Evolutionary conservation across 2,113 vertebrate genomes (phyloP), one percentile per base, ranked within the genome.

Genomic region (Halcyon senegalensis): DNA sequence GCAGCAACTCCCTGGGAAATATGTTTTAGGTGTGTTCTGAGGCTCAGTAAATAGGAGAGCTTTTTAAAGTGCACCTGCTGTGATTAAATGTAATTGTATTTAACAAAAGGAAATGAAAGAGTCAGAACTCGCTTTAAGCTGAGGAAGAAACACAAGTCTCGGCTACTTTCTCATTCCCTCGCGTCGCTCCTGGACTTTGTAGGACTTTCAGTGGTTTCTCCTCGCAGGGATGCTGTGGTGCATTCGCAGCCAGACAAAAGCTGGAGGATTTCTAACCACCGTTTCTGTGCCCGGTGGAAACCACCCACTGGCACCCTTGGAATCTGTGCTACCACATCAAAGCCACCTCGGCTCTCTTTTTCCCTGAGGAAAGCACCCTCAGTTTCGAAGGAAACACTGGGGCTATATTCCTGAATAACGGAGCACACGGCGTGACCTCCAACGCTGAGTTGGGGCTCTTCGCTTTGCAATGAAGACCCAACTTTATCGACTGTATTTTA

Each of bases 1-100:
- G 44, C 37, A 41, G 5, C 2, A 25, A 43, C 39, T 73, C 12
- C 60, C 35, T 51, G 27, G 60, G 39, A 85, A 89, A 51, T 25
- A 11, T 1, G 2, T 31, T 70, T 78, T 27, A 2, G 4, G 1
- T 19, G 31, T 44, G 7, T 37, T 72, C 67, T 58, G 55, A 15
- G 43, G 72, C 19, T 81, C 50, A 10, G 59, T 31, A 55, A 92
- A 55, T 37, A 21, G 0, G 11, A 53, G 48, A 25, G 59, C 10
- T 88, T 64, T 93, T 86, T 8, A 13, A 94, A 94, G 63, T 44
- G 84, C 95, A 97, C 97, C 97, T 97, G 97, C 87, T 92, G 80
- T 15, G 80, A 78, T 92, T 88, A 94, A 94, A 87, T 56, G 16
- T 48, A 64, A 83, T 69, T 50, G 14, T 60, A 5, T 67, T 86